These are phyloP conservation scores for Pollachius pollachius DNA, from an alignment of 2,113 vertebrate species.

Conservation along the genomic window DNA sequence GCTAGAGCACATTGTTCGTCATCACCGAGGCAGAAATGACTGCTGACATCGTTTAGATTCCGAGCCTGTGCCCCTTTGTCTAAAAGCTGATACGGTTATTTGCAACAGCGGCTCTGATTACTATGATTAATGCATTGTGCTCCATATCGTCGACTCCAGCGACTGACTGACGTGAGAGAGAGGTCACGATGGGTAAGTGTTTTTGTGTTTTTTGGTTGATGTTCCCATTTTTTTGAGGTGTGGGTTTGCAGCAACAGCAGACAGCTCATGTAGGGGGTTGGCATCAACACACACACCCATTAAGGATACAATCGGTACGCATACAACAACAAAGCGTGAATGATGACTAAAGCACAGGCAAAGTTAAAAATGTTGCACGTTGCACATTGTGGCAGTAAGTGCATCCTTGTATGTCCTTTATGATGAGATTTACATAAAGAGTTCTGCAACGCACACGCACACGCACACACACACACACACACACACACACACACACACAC, in stretches of 20 bases:
- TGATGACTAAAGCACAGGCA: no score
- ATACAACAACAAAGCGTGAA: no score
- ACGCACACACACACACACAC: conserved; percentile 11
- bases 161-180: conserved; percentile 42
- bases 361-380: no score
- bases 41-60: conserved; percentile 47
- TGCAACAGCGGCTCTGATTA: conserved; percentile 51
- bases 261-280: conserved; percentile 37
- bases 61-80: conserved; percentile 45
- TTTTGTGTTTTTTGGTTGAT: conserved; percentile 23
- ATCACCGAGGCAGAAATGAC: conserved; percentile 17
- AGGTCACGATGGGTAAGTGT: conserved; percentile 31
- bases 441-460: background rate
- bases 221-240: conserved; percentile 25
- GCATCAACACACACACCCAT: conserved; percentile 4
- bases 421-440: no score
- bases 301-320: no score
- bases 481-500: background rate
- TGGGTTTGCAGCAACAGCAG: conserved; percentile 16
- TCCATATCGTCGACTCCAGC: conserved; percentile 44
- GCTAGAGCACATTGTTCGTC: background rate
- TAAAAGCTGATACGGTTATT: conserved; percentile 64
- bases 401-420: no score
- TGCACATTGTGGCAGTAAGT: no score
- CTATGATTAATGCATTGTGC: conserved; percentile 65